Evolutionary conservation across 2,888 invertebrate genomes (phyloP), one percentile per base, ranked within the genome.

Genomic region (Muschampia staudingeri): DNA sequence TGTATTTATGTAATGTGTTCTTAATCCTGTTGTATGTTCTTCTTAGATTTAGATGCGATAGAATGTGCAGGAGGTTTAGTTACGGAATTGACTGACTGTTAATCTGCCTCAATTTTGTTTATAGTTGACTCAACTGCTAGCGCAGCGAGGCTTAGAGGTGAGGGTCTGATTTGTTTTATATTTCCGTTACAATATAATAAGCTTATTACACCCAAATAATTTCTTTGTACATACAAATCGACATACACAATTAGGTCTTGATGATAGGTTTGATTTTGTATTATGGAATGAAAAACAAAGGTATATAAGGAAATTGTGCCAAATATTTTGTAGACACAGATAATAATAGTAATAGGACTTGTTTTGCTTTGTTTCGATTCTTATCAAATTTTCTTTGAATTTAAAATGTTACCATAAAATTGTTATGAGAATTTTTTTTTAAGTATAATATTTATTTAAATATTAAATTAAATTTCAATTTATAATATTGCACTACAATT

Each of bases 311-410:
- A 89, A 89, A 90, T 92, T 95, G 96, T 96, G 96, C 96, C 96
- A 96, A 96, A 96, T 96, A 95, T 96, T 95, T 87, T 90, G 93
- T 96, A 96, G 95, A 93, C 90, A 88, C 76, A 37, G 90, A 87
- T 92, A 92, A 92, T 89, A 90, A 19, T 91, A 93, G 92, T 89
- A 90, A 56, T 91, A 91, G 88, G 88, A 89, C 90, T 87, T 34
- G 30, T 44, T 56, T 82, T 79, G 48, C 84, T 82, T 78, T 61
- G 80, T 82, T 42, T 84, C 61, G 73, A 82, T 84, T 87, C 79
- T 84, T 84, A 83, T 80, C 65, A 25, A 77, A 40, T 69, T 76
- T 77, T 61, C 25, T 61, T 61, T 25, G 0, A 25, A 52, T n/a
- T 6, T 52, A 52, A n/a, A 6, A 52, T n/a, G 52, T 52, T 52